A percentile compares a stretch with the other conserved stretches of the same genome.
Evolutionary conservation across 2,797 vertebrate species (phyloP).

Genomic region (Hydrophis major): DNA sequence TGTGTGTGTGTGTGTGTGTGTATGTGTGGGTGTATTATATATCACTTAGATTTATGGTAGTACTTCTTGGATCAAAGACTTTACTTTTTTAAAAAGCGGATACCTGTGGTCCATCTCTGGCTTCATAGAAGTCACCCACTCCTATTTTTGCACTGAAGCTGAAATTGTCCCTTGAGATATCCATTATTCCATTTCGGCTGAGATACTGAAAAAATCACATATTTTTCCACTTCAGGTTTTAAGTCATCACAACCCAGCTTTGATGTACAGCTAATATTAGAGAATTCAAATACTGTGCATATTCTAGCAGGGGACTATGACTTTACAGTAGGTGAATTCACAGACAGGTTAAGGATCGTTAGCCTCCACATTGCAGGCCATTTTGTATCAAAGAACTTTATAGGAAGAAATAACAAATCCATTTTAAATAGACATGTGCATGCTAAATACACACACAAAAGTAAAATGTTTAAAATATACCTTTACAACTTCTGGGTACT

Average conservation of each 20-base stretch:
- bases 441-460: slow-evolving; percentile 48
- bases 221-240: slow-evolving; percentile 82
- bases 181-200: slow-evolving; percentile 90
- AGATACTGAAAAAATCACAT: slow-evolving; percentile 92
- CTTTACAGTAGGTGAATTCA: slow-evolving; percentile 61
- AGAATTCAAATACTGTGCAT: slow-evolving; percentile 64
- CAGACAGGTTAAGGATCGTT: slow-evolving; percentile 49
- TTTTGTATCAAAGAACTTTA: slow-evolving; percentile 62
- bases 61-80: slow-evolving; percentile 73
- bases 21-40: slow-evolving; percentile 19
- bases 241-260: slow-evolving; percentile 76
- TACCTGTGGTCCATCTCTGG: slow-evolving; percentile 94
- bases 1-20: background rate
- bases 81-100: slow-evolving; percentile 77
- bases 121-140: slow-evolving; percentile 97
- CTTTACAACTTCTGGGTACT: slow-evolving; percentile 95
- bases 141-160: slow-evolving; percentile 98
- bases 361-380: slow-evolving; percentile 56
- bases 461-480: slow-evolving; percentile 65
- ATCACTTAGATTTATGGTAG: slow-evolving; percentile 68
- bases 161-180: slow-evolving; percentile 95
- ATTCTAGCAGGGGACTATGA: slow-evolving; percentile 59
- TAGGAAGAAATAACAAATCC: slow-evolving; percentile 45
- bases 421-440: slow-evolving; percentile 40
- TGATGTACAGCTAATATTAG: slow-evolving; percentile 71